phyloP scores from a whole-genome alignment of 2,888 invertebrate genomes.

The Eremobia ochroleuca region DNA sequence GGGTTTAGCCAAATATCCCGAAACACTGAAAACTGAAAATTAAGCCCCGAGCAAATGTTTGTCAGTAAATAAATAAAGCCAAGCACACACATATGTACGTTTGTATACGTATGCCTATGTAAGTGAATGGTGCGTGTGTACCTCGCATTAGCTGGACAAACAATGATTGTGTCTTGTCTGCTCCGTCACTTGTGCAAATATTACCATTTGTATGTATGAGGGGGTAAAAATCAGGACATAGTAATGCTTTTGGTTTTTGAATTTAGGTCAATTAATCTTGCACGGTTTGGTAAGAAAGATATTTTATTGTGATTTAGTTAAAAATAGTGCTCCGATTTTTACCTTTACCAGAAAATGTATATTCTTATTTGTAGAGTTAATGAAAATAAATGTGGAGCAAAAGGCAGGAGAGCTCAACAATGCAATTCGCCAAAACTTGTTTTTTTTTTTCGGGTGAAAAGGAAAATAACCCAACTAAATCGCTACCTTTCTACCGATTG shows the following conservation, averaged over 20 bases:
- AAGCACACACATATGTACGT: constrained; percentile 30
- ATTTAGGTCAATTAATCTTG: neutral
- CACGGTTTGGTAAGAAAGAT: neutral
- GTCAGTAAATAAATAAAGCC: constrained; percentile 48
- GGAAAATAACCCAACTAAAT: neutral
- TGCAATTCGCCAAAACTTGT: neutral
- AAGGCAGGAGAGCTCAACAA: neutral
- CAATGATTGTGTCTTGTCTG: constrained; percentile 65
- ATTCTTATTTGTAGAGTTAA: neutral
- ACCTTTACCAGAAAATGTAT: neutral
- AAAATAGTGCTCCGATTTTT: neutral
- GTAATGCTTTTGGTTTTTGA: constrained; percentile 22
- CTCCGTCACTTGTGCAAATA: constrained; percentile 59
- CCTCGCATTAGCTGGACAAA: constrained; percentile 73
- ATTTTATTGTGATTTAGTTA: neutral
- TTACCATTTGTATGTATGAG: constrained; percentile 43
- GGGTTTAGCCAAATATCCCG: constrained; percentile 7
- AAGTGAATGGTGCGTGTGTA: constrained; percentile 55
- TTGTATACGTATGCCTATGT: constrained; percentile 15
- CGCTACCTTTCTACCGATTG: neutral
- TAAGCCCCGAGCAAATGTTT: constrained; percentile 45
- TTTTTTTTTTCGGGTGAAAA: neutral
- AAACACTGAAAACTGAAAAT: constrained; percentile 51
- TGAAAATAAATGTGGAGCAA: neutral
- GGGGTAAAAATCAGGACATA: constrained; percentile 48